Base-by-base conservation (phyloP, 1,140 invertebrate genomes). In the Achroia grisella region DNA sequence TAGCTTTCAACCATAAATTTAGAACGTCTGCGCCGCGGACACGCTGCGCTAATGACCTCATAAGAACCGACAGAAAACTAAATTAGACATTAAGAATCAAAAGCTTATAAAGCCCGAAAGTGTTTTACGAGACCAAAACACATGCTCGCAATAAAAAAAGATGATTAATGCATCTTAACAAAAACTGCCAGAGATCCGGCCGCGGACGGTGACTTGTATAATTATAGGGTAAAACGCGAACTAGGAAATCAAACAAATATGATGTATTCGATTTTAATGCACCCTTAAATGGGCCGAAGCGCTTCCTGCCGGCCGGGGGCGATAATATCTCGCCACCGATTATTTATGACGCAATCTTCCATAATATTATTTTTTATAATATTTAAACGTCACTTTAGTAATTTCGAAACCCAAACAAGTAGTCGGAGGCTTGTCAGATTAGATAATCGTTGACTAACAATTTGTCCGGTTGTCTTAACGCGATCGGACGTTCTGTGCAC, bases 221-320 rank as follows among this genome's bases (percentile, higher is more conserved):
- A 85, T 85, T 80, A 85, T 73, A 80, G 79, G 77, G 75, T 78
- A 69, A 76, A 82, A 82, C 69, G 71, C 62, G 70, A 80, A 78
- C 78, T 82, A 80, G 77, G 78, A 85, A 85, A 85, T 85, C 81
- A 85, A 85, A 85, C 81, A 85, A 85, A 85, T 82, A 82, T 85
- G 81, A 85, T 85, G 81, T 85, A 85, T 85, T 76, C 71, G 77
- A 81, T 83, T 85, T 85, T 85, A 83, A 85, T 85, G 77, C 77
- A 85, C 77, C 81, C 81, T 71, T 85, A 85, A 85, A 85, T 82
- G 75, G 77, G 71, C 60, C 61, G 70, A 76, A 78, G 71, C 71
- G 77, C 69, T 85, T 83, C 81, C 79, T 79, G 77, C 74, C 73
- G 60, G 62, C 59, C 70, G 40, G 10, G 14, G 47, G 56, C 66